phyloP scores from a whole-genome alignment of 2,888 invertebrate genomes.

The Brassicogethes aeneus region DNA sequence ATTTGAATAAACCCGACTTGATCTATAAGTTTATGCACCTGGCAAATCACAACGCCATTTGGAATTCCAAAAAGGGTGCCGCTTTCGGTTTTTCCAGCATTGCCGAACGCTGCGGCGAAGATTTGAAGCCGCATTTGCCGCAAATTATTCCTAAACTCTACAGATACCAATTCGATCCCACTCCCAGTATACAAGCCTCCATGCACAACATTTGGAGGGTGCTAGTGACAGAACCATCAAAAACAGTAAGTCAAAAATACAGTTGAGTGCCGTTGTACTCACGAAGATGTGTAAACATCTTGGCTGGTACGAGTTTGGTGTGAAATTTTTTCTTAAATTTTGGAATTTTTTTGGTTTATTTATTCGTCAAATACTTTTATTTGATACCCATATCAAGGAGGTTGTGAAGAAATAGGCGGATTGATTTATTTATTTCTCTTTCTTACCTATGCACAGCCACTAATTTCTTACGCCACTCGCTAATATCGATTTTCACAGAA shows the following conservation, averaged over 20 bases:
- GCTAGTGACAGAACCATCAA: slow-evolving; percentile 75
- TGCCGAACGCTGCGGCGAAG: slow-evolving; percentile 73
- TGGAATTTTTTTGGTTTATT: slow-evolving; percentile 1
- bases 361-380: slow-evolving; percentile 14
- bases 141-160: slow-evolving; percentile 82
- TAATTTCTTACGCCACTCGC: too few species aligned
- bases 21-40: slow-evolving; percentile 94
- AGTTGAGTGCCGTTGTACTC: too few species aligned
- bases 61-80: slow-evolving; percentile 93
- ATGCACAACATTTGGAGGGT: slow-evolving; percentile 94
- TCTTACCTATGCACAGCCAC: too few species aligned
- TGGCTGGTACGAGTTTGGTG: too few species aligned
- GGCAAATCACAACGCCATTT: slow-evolving; percentile 88
- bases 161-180: slow-evolving; percentile 90
- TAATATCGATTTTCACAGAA: too few species aligned
- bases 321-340: too few species aligned
- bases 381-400: too few species aligned
- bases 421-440: too few species aligned
- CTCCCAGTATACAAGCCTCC: slow-evolving; percentile 82
- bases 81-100: slow-evolving; percentile 89
- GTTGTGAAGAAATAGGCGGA: too few species aligned
- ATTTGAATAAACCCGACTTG: slow-evolving; percentile 89
- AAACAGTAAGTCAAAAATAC: slow-evolving; percentile 54
- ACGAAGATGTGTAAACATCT: too few species aligned
- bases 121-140: slow-evolving; percentile 71